Evolutionary conservation across 1,140 invertebrate genomes (phyloP).

Genomic region (Campoletis sonorensis): DNA sequence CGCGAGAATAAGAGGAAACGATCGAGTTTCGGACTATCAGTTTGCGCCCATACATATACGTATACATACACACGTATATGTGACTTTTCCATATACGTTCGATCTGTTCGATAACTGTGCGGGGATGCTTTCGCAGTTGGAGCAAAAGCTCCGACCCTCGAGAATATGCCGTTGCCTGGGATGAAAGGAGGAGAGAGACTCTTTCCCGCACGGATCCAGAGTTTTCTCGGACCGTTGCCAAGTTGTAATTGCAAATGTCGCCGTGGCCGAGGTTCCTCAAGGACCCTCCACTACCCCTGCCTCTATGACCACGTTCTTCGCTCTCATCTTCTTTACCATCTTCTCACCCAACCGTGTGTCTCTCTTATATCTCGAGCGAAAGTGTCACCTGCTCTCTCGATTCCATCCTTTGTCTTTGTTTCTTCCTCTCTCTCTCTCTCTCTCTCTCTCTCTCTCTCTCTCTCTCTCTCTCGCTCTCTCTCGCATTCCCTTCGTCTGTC

Average conservation of each 20-base stretch:
- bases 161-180: background rate
- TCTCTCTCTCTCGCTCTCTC: background rate
- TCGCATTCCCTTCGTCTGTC: background rate
- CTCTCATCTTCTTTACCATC: constrained; percentile 2
- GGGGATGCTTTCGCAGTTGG: constrained; percentile 1
- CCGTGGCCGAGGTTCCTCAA: constrained; percentile 47
- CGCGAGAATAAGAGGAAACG: constrained; percentile 4
- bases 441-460: background rate
- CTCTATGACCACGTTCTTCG: constrained; percentile 12
- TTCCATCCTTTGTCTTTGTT: no score
- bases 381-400: constrained; percentile 17
- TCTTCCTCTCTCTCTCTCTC: background rate
- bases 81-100: constrained; percentile 18
- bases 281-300: constrained; percentile 27
- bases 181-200: background rate
- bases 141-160: constrained; percentile 28
- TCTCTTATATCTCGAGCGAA: constrained; percentile 9
- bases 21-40: background rate
- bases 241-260: constrained; percentile 59
- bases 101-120: constrained; percentile 4
- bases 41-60: background rate
- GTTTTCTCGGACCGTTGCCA: constrained; percentile 40
- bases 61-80: background rate
- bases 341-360: constrained; percentile 16
- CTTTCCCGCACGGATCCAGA: constrained; percentile 10